A percentile compares a stretch with the other conserved stretches of the same genome.
These are phyloP conservation scores for Cyphomyrus plagiostoma DNA, from an alignment of 2,113 vertebrate genomes.

Conservation along the genomic window DNA sequence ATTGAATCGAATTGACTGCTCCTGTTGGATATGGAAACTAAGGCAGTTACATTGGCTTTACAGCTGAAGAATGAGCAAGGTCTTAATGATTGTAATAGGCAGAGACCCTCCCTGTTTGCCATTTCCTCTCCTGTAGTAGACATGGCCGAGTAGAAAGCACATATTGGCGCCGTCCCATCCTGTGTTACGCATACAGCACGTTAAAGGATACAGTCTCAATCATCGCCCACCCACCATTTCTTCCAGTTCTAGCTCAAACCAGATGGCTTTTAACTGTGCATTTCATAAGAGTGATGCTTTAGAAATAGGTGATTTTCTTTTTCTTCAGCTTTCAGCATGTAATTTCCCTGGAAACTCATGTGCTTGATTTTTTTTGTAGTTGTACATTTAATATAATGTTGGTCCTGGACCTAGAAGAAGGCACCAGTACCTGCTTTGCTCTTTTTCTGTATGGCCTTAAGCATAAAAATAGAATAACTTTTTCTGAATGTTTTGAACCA, in stretches of 20 bases:
- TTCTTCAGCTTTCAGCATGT: neutral
- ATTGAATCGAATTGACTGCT: neutral
- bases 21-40: neutral
- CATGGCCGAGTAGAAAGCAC: slow-evolving; percentile 50
- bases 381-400: neutral
- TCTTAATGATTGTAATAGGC: slow-evolving; percentile 52
- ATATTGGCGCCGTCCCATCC: slow-evolving; percentile 60
- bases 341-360: neutral
- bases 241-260: slow-evolving; percentile 29
- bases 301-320: neutral
- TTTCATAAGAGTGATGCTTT: neutral
- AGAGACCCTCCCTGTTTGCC: slow-evolving; percentile 45
- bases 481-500: neutral
- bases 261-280: slow-evolving; percentile 34
- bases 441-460: neutral
- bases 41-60: slow-evolving; percentile 39
- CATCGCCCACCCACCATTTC: slow-evolving; percentile 40
- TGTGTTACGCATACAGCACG: slow-evolving; percentile 34
- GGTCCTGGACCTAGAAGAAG: neutral
- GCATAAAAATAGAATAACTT: neutral
- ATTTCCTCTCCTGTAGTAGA: slow-evolving; percentile 62
- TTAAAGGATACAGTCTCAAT: slow-evolving; percentile 39
- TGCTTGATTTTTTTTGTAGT: neutral
- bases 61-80: slow-evolving; percentile 38
- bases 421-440: neutral